These are phyloP conservation scores for Heterochromis multidens DNA, from an alignment of 2,113 vertebrate species.

Conservation along the genomic window DNA sequence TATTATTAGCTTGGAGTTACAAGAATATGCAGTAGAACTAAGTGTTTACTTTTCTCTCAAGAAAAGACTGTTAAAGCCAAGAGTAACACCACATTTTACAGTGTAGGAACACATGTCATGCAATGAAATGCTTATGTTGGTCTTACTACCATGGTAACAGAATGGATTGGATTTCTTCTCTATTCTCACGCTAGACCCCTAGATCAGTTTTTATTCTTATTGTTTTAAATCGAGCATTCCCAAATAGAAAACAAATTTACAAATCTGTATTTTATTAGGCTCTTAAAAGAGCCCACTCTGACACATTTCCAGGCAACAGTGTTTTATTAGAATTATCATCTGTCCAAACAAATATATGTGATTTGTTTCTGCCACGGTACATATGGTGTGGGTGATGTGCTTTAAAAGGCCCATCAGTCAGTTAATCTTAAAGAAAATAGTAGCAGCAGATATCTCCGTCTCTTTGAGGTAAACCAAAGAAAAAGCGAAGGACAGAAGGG, in stretches of 20 bases:
- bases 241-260: conserved; percentile 40
- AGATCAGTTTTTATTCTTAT: conserved; percentile 1
- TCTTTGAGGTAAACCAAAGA: conserved; percentile 57
- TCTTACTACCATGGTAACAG: conserved; percentile 49
- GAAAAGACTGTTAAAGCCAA: conserved; percentile 61
- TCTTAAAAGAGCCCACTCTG: conserved; percentile 37
- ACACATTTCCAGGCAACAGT: conserved; percentile 54
- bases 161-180: conserved; percentile 44
- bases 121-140: conserved; percentile 36
- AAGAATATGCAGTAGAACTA: conserved; percentile 70
- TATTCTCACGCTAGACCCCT: conserved; percentile 21
- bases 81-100: conserved; percentile 58
- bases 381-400: conserved; percentile 68
- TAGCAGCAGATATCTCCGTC: conserved; percentile 47
- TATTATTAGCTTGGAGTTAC: conserved; percentile 76
- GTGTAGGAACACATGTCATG: conserved; percentile 56
- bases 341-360: conserved; percentile 53
- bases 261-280: conserved; percentile 31
- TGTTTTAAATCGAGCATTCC: conserved; percentile 8
- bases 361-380: conserved; percentile 68
- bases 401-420: conserved; percentile 68
- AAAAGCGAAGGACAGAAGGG: not conserved
- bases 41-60: conserved; percentile 56
- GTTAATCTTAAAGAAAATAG: conserved; percentile 75
- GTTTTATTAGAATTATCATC: conserved; percentile 61